Evolutionary conservation across 2,888 invertebrate genomes (phyloP).

Genomic region (Acleris literana): DNA sequence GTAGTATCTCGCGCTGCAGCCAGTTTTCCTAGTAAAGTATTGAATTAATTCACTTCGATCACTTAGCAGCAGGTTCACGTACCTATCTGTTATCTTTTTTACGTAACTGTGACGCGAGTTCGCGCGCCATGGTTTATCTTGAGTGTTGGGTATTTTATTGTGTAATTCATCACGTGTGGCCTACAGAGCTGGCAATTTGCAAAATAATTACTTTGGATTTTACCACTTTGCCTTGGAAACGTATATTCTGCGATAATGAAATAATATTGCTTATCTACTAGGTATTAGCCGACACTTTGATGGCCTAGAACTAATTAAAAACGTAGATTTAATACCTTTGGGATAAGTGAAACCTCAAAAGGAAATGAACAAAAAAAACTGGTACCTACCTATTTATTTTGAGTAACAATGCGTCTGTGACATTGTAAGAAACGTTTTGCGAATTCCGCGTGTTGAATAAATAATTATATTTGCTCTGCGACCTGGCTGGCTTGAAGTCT

Average conservation of each 20-base stretch:
- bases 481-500: not conserved
- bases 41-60: constrained; percentile 38
- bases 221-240: constrained; percentile 14
- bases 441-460: not conserved
- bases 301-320: no score
- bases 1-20: constrained; percentile 40
- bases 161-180: constrained; percentile 2
- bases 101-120: constrained; percentile 25
- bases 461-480: constrained; percentile 2
- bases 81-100: constrained; percentile 37
- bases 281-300: no score
- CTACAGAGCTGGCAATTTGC: not conserved
- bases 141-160: constrained; percentile 17
- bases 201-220: constrained; percentile 12
- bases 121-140: constrained; percentile 20
- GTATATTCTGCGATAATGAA: constrained; percentile 21
- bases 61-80: constrained; percentile 49
- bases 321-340: no score
- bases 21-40: constrained; percentile 46
- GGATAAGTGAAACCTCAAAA: no score
- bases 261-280: not conserved
- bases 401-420: not conserved
- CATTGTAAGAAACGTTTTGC: constrained; percentile 13
- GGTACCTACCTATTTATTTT: no score
- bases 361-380: no score